Evolutionary conservation across 2,797 vertebrate genomes (phyloP).

Genomic region (Lateolabrax maculatus): DNA sequence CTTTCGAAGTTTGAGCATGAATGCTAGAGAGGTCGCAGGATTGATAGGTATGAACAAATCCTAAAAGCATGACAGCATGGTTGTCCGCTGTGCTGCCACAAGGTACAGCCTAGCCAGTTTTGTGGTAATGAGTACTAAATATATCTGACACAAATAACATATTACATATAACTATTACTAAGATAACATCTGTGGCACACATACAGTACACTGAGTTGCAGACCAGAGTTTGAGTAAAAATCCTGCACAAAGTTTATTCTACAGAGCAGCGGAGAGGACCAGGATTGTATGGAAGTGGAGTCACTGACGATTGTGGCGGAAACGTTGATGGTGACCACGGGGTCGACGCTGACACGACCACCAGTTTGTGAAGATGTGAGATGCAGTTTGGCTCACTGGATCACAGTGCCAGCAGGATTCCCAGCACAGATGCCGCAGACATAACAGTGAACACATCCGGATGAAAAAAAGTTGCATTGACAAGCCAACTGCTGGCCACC

Average conservation of each 20-base stretch:
- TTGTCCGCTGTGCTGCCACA: neutral
- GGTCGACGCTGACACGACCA: neutral
- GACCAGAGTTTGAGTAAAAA: too few relatives aligned
- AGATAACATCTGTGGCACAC: conserved; percentile 6
- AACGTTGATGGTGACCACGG: neutral
- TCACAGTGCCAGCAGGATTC: neutral
- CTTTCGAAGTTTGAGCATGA: neutral
- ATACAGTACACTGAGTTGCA: too few relatives aligned
- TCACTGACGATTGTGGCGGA: neutral
- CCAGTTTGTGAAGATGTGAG: neutral
- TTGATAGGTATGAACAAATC: conserved; percentile 21
- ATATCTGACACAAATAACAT: conserved; percentile 5
- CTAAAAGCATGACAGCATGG: neutral
- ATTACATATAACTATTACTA: too few relatives aligned
- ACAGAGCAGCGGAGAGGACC: neutral
- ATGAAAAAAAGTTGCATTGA: neutral
- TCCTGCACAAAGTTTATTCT: neutral
- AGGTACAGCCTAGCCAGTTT: neutral
- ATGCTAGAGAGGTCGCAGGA: neutral
- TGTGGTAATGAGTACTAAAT: neutral
- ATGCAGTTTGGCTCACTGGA: neutral
- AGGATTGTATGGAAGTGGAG: neutral
- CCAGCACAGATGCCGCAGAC: neutral
- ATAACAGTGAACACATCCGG: conserved; percentile 2
- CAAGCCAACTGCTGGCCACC: conserved; percentile 1